Conservation (phyloP, 1,140 invertebrate genomes). For the Nephila pilipes region DNA sequence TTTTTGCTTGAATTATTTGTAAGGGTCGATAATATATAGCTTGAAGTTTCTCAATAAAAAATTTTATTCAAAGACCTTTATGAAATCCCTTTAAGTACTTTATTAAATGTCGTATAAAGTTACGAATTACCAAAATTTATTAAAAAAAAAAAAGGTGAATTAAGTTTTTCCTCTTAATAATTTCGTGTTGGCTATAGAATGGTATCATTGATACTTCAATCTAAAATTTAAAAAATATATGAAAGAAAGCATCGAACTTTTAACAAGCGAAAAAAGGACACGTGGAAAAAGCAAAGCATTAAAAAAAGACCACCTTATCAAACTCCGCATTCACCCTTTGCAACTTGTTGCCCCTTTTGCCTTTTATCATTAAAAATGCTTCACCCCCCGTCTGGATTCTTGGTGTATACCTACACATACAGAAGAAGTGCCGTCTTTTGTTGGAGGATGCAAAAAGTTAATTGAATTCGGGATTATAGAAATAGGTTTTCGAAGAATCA, state of each 20-base stretch:
- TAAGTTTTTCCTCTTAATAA: neutral
- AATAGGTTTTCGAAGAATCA: slow-evolving; percentile 65
- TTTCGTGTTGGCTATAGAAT: neutral
- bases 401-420: neutral
- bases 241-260: neutral
- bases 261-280: slow-evolving; percentile 4
- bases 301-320: slow-evolving; percentile 43
- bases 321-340: slow-evolving; percentile 44
- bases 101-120: no score
- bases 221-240: neutral
- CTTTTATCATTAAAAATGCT: slow-evolving; percentile 52
- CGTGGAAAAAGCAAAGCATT: neutral
- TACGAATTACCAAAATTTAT: neutral
- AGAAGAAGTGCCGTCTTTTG: slow-evolving; percentile 69
- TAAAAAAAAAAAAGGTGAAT: neutral
- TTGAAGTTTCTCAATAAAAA: no score
- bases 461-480: slow-evolving; percentile 75
- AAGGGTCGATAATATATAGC: no score
- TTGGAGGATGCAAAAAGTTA: slow-evolving; percentile 71
- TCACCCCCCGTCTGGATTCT: neutral
- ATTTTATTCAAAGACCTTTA: no score
- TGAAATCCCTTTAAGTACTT: no score
- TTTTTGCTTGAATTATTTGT: no score
- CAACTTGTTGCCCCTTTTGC: slow-evolving; percentile 71
- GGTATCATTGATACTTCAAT: neutral